These are phyloP conservation scores for Campaea margaritaria DNA, from an alignment of 2,888 invertebrate genomes.

Conservation along the genomic window DNA sequence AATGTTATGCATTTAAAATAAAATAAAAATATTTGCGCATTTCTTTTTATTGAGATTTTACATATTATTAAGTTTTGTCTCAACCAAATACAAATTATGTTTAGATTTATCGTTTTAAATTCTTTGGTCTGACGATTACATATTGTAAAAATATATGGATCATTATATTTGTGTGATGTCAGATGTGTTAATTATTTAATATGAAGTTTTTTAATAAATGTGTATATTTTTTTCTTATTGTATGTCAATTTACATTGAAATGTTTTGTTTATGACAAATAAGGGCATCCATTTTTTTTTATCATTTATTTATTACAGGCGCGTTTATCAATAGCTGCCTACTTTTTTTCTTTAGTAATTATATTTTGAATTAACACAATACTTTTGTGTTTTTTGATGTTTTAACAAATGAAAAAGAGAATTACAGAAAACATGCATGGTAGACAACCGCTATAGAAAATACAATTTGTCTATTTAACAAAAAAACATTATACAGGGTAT, in stretches of 20 bases:
- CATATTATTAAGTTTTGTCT: neutral
- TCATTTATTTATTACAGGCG: neutral
- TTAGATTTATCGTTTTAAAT: conserved; percentile 10
- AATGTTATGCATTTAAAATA: too few relatives aligned
- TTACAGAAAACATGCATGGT: neutral
- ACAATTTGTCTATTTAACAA: neutral
- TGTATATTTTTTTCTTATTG: too few relatives aligned
- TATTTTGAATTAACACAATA: too few relatives aligned
- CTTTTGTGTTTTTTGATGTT: too few relatives aligned
- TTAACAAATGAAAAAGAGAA: too few relatives aligned
- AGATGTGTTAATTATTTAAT: too few relatives aligned
- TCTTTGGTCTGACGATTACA: conserved; percentile 26
- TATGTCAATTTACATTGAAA: neutral
- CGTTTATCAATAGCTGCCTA: neutral
- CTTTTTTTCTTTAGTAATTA: too few relatives aligned
- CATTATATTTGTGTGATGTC: too few relatives aligned
- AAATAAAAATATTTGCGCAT: neutral
- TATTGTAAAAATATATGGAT: neutral
- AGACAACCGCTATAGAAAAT: neutral
- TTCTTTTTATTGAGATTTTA: conserved; percentile 7
- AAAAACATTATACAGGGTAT: neutral
- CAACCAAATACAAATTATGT: too few relatives aligned
- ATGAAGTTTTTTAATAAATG: too few relatives aligned
- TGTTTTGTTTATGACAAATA: neutral
- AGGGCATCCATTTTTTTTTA: neutral